Evolutionary conservation across 2,888 invertebrate genomes (phyloP).

Genomic region (Drosophila putrida): DNA sequence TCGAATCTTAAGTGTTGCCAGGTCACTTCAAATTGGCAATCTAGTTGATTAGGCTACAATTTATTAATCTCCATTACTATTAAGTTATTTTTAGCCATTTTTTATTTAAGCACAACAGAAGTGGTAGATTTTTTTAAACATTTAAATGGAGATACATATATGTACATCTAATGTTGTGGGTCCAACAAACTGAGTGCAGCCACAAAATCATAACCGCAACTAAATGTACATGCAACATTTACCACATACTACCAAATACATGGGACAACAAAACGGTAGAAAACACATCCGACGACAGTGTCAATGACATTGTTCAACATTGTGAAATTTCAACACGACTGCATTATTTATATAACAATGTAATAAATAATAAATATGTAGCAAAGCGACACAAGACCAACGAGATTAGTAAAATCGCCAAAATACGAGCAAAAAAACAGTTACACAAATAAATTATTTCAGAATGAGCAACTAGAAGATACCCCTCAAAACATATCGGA

Average conservation of each 20-base stretch:
- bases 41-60: not conserved
- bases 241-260: conserved; percentile 13
- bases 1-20: not conserved
- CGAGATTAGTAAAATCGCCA: conserved; percentile 11
- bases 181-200: conserved; percentile 27
- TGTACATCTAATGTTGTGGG: not conserved
- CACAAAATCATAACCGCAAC: conserved; percentile 40
- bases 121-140: not conserved
- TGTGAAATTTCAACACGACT: conserved; percentile 65
- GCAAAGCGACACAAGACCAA: conserved; percentile 36
- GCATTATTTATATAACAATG: conserved; percentile 68
- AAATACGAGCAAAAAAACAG: conserved; percentile 26
- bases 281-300: conserved; percentile 21
- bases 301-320: conserved; percentile 55
- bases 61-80: too few relatives aligned
- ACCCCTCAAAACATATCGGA: not conserved
- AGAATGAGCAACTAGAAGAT: not conserved
- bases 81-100: too few relatives aligned
- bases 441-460: not conserved
- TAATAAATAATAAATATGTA: conserved; percentile 64
- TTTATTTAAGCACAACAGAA: too few relatives aligned
- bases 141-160: not conserved
- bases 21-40: not conserved
- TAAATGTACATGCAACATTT: conserved; percentile 35
- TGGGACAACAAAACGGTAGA: conserved; percentile 7